phyloP scores from a whole-genome alignment of 2,113 vertebrate species.

The Ariopsis seemanni region DNA sequence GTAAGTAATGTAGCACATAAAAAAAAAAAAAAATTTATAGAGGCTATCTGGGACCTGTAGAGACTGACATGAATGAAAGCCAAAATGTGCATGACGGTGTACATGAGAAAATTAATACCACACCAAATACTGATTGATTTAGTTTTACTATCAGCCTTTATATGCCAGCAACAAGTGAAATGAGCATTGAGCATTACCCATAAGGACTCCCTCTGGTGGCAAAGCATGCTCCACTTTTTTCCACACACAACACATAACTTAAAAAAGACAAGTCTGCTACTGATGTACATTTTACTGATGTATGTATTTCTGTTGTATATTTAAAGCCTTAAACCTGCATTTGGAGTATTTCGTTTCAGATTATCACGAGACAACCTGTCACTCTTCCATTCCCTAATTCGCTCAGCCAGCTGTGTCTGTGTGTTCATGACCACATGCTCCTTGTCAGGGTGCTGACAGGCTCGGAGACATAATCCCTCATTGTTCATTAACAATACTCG shows the following conservation, averaged over 20 bases:
- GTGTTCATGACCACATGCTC: neutral
- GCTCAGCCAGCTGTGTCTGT: neutral
- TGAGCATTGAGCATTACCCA: neutral
- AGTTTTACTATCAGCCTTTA: neutral
- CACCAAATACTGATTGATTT: neutral
- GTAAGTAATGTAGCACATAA: neutral
- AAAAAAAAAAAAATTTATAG: neutral
- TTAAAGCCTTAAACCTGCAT: neutral
- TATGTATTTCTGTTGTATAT: neutral
- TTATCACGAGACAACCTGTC: neutral
- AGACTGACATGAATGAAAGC: neutral
- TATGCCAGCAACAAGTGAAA: neutral
- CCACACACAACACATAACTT: neutral
- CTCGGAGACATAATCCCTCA: slow-evolving; percentile 23
- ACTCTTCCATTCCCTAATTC: neutral
- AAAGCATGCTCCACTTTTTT: neutral
- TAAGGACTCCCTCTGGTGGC: slow-evolving; percentile 33
- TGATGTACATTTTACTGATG: neutral
- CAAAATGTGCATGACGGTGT: neutral
- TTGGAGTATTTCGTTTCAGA: neutral
- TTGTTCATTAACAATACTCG: slow-evolving; percentile 36
- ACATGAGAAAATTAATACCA: neutral
- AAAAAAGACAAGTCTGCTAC: neutral
- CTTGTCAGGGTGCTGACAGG: slow-evolving; percentile 10
- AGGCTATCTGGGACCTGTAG: neutral